Percentiles rank a stretch among this genome's conserved stretches.
Conservation (phyloP, 2,888 invertebrate genomes). For the Yponomeuta sedellus region DNA sequence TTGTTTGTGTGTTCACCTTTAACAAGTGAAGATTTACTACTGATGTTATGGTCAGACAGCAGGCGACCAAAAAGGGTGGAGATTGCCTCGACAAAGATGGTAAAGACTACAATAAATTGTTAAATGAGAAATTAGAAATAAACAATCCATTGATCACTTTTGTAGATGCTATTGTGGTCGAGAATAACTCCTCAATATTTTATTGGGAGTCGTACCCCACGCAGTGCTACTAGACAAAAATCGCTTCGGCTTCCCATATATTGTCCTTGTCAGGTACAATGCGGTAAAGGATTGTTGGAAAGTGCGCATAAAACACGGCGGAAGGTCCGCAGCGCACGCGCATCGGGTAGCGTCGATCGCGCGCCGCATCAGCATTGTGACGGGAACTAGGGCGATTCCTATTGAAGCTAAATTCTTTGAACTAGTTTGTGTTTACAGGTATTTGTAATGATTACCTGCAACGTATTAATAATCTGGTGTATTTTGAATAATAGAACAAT, state of each 20-base stretch:
- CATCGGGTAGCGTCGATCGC: constrained; percentile 54
- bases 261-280: constrained; percentile 64
- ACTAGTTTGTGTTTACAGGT: background rate
- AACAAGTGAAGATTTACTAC: constrained; percentile 6
- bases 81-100: background rate
- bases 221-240: constrained; percentile 69
- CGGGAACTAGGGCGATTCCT: constrained; percentile 19
- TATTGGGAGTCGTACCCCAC: constrained; percentile 52
- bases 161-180: constrained; percentile 23
- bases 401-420: background rate
- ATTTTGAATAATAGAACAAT: no score
- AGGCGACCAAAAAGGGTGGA: background rate
- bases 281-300: constrained; percentile 60
- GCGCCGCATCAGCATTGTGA: constrained; percentile 46
- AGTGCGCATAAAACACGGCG: constrained; percentile 63
- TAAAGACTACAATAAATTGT: background rate
- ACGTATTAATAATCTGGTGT: no score
- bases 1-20: constrained; percentile 4
- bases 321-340: constrained; percentile 35
- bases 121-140: constrained; percentile 7
- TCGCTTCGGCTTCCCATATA: constrained; percentile 62
- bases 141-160: constrained; percentile 23
- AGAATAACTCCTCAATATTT: constrained; percentile 32
- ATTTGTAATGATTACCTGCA: no score
- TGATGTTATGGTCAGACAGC: background rate